Evolutionary conservation across 2,113 vertebrate species (phyloP).

Genomic region (Salvelinus fontinalis): DNA sequence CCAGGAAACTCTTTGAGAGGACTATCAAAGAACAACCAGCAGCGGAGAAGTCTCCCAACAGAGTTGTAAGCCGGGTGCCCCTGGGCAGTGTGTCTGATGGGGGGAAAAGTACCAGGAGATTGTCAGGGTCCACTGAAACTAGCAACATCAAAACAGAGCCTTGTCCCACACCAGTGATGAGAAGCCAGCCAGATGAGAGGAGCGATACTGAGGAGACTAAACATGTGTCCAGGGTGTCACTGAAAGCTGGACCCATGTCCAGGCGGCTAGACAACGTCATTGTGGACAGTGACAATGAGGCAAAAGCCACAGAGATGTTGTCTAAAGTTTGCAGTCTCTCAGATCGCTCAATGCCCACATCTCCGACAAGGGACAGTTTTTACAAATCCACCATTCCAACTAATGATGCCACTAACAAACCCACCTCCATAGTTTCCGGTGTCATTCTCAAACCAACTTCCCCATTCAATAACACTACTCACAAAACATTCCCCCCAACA

Average conservation of each 20-base stretch:
- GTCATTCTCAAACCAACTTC: conserved; percentile 45
- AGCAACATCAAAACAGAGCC: conserved; percentile 60
- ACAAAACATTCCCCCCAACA: conserved; percentile 41
- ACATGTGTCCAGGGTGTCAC: conserved; percentile 59
- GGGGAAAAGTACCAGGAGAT: conserved; percentile 59
- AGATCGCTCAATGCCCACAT: conserved; percentile 50
- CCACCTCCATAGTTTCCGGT: conserved; percentile 29
- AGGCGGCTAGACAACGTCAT: conserved; percentile 83
- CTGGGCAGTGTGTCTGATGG: conserved; percentile 73
- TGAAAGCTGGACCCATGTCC: conserved; percentile 88
- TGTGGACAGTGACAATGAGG: conserved; percentile 78
- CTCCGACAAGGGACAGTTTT: conserved; percentile 49
- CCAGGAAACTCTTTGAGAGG: conserved; percentile 89
- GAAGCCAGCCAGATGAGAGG: conserved; percentile 61
- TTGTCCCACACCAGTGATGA: conserved; percentile 27
- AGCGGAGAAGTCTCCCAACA: conserved; percentile 76
- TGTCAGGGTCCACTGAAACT: conserved; percentile 61
- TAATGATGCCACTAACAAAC: conserved; percentile 24
- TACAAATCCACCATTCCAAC: conserved; percentile 52
- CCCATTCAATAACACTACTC: conserved; percentile 33
- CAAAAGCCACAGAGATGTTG: conserved; percentile 57
- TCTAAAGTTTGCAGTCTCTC: conserved; percentile 46
- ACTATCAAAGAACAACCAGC: conserved; percentile 79
- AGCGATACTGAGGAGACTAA: conserved; percentile 60
- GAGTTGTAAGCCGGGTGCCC: conserved; percentile 68